Base-by-base conservation (phyloP, 2,888 invertebrate genomes). In the Cartodere bifasciata region DNA sequence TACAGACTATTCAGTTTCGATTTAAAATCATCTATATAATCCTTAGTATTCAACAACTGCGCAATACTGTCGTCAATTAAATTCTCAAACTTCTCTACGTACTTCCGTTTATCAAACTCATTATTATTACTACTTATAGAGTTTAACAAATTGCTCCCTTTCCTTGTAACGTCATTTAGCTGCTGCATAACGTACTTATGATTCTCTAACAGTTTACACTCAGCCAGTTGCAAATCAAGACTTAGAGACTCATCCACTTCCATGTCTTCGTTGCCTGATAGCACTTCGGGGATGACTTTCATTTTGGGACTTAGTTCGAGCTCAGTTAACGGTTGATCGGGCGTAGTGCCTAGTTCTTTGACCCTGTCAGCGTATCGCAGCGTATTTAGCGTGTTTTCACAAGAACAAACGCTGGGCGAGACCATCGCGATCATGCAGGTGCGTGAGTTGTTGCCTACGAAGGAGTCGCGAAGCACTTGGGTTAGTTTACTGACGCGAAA, bases 401-500 rank as follows among this genome's bases (percentile, higher is more conserved):
- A 94, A 29, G 91, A 91, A 52, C 79, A 79, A 68, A 92, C 72
- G 32, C 94, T 92, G 13, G 98, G 98, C 38, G 92, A 94, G 48
- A 98, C 88, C 92, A 95, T 98, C 33, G 98, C 95, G 60, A 98
- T 95, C 97, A 98, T 98, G 63, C 97, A 98, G 11, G 95, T 97
- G 60, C 84, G 80, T 21, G 92, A 90, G 63, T 97, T 95, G 60
- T 91, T 88, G 4, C 95, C 95, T 50, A 97, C 92, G 64, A 98
- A 98, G 23, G 91, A 91, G 66, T 98, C 97, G 46, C 94, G 73
- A 43, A 98, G 65, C 39, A 97, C 94, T 57, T 85, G 79, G 22
- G 95, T 97, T 28, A 98, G 67, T 63, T 97, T 97, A 45, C 92
- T 92, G 32, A 91, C 94, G 48, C 98, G 72, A 70, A 98, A 98